Evolutionary conservation across 23 tunicate genomes (phyloP), one percentile per base, ranked within the genome.

Genomic region (Styela clava): DNA sequence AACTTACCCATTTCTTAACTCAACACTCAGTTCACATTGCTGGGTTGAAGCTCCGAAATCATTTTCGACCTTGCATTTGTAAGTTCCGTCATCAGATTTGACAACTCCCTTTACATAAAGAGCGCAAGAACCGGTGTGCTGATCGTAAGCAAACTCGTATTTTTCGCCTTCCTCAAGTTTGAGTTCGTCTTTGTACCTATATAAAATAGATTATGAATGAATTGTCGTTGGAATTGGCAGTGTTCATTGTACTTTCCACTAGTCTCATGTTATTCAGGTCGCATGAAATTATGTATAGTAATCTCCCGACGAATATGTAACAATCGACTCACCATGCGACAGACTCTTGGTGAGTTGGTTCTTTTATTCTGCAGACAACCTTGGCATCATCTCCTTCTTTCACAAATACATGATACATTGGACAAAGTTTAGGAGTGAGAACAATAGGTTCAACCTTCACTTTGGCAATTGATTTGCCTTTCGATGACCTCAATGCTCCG

Each of bases 1-100:
- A n/a, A n/a, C 84, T 79, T 51, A 91, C 97, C 88, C 73, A 18
- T 61, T 78, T 52, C 78, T 78, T 32, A 86, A 82, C 71, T 89
- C 95, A 30, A 94, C 98, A 61, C 95, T 83, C 19, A 94, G 35
- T 83, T 94, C 98, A 72, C 94, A 83, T 22, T 68, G 61, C 31
- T 73, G 86, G 31, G 74, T 37, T 34, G 69, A 69, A 73, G 82
- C 67, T 62, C 98, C 98, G 52, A 89, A 88, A 3, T 69, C 85
- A 78, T 94, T 94, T 52, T 94, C 98, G 29, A 94, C 98, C 63
- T 82, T 74, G 79, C 94, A 89, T 70, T 86, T 94, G 89, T 95
- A 95, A 28, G 84, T 83, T 71, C 96, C 99, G 61, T 90, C 99
- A 51, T 95, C 99, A 31, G 84, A 2, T 36, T 78, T 69, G 35